Evolutionary conservation across 2,888 invertebrate genomes (phyloP).

Genomic region (Spilosoma lubricipeda): DNA sequence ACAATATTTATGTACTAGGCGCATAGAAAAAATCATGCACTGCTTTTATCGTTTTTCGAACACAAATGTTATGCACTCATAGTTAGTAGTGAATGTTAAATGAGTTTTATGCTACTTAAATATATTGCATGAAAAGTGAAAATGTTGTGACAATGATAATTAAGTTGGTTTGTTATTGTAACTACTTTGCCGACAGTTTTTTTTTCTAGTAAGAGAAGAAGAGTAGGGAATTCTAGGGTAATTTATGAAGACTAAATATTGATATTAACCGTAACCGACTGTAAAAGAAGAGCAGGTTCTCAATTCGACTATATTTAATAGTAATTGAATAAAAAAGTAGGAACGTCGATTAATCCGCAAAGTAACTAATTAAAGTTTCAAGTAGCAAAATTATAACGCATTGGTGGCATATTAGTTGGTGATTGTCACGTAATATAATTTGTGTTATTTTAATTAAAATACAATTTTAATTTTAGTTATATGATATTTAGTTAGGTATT

Average conservation of each 20-base stretch:
- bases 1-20: background rate
- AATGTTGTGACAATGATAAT: background rate
- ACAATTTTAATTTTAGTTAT: background rate
- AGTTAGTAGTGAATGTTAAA: slow-evolving; percentile 2
- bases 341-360: background rate
- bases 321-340: background rate
- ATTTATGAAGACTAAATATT: background rate
- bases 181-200: background rate
- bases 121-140: background rate
- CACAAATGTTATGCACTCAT: background rate
- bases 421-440: background rate
- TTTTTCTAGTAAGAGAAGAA: too few relatives aligned
- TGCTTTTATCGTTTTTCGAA: background rate
- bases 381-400: background rate
- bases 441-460: background rate
- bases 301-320: background rate
- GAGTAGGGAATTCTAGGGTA: background rate
- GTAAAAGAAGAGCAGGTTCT: background rate
- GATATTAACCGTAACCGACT: background rate
- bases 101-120: background rate
- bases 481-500: background rate
- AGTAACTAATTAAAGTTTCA: background rate
- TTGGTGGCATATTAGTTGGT: background rate
- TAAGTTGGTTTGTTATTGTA: background rate
- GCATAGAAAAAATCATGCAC: slow-evolving; percentile 4